A percentile compares a stretch with the other conserved stretches of the same genome.
Evolutionary conservation across 2,797 vertebrate genomes (phyloP).

Genomic region (Sphaeramia orbicularis): DNA sequence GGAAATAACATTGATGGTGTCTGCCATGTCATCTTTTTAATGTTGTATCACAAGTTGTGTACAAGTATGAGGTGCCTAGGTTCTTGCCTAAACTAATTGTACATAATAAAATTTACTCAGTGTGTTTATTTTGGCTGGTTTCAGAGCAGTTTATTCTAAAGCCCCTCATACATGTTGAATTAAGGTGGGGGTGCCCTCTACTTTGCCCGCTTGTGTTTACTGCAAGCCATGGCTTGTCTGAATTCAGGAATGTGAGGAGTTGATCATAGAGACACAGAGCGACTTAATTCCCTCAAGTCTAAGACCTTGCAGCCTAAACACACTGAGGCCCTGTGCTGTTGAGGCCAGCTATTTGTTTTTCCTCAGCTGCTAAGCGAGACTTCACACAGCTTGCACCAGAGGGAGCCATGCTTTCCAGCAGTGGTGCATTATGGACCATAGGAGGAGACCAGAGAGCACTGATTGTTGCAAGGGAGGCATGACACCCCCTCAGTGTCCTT

Average conservation of each 20-base stretch:
- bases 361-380: conserved; percentile 76
- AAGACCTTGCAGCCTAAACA: conserved; percentile 75
- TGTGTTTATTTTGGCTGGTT: conserved; percentile 15
- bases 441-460: conserved; percentile 64
- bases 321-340: conserved; percentile 82
- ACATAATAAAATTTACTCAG: conserved; percentile 10
- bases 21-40: conserved; percentile 11
- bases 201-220: conserved; percentile 62
- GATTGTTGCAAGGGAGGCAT: conserved; percentile 60
- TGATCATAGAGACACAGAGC: conserved; percentile 71
- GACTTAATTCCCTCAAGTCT: conserved; percentile 76
- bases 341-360: conserved; percentile 82
- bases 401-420: conserved; percentile 75
- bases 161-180: conserved; percentile 57
- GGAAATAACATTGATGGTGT: neutral
- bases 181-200: conserved; percentile 52
- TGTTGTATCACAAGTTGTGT: conserved; percentile 1
- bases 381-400: conserved; percentile 78
- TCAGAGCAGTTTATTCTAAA: conserved; percentile 24
- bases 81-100: conserved; percentile 11
- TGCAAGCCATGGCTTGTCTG: conserved; percentile 75
- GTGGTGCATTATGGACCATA: conserved; percentile 69
- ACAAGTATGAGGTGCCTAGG: conserved; percentile 17
- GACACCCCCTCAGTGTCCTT: conserved; percentile 61
- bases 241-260: conserved; percentile 77